phyloP scores from a whole-genome alignment of 2,113 vertebrate genomes.

The Lasiurus borealis region DNA sequence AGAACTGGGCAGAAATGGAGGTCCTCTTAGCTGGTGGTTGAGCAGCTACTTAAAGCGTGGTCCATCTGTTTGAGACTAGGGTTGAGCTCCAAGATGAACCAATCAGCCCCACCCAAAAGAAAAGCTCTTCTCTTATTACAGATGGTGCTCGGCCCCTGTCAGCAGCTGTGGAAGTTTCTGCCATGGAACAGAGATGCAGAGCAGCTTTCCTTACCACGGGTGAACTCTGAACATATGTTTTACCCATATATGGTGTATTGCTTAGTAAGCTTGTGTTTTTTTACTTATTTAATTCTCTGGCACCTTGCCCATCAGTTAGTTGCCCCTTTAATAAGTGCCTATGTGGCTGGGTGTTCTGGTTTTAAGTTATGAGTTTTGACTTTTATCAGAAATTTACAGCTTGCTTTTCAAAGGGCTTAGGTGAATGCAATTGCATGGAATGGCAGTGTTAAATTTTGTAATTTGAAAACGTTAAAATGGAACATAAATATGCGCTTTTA shows the following conservation, averaged over 20 bases:
- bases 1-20: not conserved
- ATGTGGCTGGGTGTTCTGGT: constrained; percentile 20
- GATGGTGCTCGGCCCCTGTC: not conserved
- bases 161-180: not conserved
- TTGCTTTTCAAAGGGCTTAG: constrained; percentile 59
- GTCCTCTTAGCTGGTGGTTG: not conserved
- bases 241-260: not conserved
- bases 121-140: not conserved
- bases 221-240: constrained; percentile 36
- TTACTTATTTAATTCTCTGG: constrained; percentile 47
- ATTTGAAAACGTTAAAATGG: constrained; percentile 48
- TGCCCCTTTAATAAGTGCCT: constrained; percentile 57
- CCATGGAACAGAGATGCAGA: not conserved
- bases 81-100: constrained; percentile 3
- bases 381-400: constrained; percentile 65
- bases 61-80: not conserved
- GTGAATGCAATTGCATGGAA: constrained; percentile 18
- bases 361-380: constrained; percentile 65
- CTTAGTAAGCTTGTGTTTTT: constrained; percentile 50
- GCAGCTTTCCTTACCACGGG: not conserved
- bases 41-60: not conserved
- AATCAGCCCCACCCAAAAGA: not conserved
- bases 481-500: constrained; percentile 4
- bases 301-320: constrained; percentile 56
- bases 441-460: constrained; percentile 50